These are phyloP conservation scores for Girardinichthys multiradiatus DNA, from an alignment of 2,113 vertebrate genomes.

Conservation along the genomic window DNA sequence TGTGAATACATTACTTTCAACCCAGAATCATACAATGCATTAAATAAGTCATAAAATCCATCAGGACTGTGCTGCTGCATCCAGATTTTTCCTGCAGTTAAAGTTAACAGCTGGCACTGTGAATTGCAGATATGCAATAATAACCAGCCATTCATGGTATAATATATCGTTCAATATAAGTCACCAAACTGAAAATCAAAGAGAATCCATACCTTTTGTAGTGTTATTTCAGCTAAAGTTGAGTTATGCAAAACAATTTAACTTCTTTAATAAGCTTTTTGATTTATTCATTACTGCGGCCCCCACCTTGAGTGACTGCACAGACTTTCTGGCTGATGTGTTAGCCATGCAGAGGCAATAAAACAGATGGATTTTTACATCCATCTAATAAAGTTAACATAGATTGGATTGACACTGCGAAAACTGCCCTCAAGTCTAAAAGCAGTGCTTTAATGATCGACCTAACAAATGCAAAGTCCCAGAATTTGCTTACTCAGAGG, in stretches of 20 bases:
- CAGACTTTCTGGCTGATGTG: constrained; percentile 4
- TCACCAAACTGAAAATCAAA: constrained; percentile 61
- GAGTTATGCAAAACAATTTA: background rate
- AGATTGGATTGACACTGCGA: constrained; percentile 6
- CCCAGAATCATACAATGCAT: constrained; percentile 24
- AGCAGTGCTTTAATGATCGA: background rate
- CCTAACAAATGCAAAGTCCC: background rate
- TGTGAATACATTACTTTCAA: constrained; percentile 23
- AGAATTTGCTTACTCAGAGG: background rate
- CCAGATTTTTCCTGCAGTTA: constrained; percentile 4
- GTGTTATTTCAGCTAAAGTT: constrained; percentile 10
- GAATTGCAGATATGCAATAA: constrained; percentile 16
- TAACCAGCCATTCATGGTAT: constrained; percentile 43
- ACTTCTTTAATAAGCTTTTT: background rate
- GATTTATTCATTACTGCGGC: constrained; percentile 13
- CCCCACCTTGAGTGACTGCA: background rate
- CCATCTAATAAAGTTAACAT: background rate
- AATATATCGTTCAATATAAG: constrained; percentile 48
- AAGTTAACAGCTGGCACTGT: constrained; percentile 4
- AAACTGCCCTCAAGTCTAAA: background rate
- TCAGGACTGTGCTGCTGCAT: constrained; percentile 16
- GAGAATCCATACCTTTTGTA: constrained; percentile 28
- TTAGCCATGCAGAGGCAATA: background rate
- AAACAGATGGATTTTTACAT: constrained; percentile 1
- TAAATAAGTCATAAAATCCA: constrained; percentile 30